Evolutionary conservation across 2,888 invertebrate genomes (phyloP).

Genomic region (Amiota minor): DNA sequence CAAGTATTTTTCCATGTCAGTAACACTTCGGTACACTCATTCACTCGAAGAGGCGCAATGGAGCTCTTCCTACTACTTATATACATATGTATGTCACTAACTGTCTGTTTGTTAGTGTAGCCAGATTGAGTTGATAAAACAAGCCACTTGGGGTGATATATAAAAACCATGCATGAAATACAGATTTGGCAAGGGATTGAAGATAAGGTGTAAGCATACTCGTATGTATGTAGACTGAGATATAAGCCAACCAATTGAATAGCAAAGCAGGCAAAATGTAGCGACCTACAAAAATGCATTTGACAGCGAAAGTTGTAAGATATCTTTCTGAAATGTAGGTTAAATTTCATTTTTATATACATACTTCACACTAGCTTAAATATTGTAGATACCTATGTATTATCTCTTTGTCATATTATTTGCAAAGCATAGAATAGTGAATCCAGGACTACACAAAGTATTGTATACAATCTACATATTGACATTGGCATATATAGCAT

Average conservation of each 20-base stretch:
- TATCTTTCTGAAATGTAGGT: no score
- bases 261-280: conserved; percentile 29
- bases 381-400: no score
- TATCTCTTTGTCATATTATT: no score
- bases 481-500: no score
- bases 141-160: conserved; percentile 55
- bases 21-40: conserved; percentile 7
- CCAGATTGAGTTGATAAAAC: conserved; percentile 47
- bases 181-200: conserved; percentile 25
- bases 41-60: conserved; percentile 26
- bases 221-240: neutral
- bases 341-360: no score
- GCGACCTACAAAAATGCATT: conserved; percentile 47
- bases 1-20: conserved; percentile 38
- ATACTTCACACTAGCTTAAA: no score
- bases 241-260: neutral
- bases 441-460: no score
- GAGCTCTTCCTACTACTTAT: conserved; percentile 3
- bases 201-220: conserved; percentile 26
- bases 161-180: conserved; percentile 36
- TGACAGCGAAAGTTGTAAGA: conserved; percentile 7
- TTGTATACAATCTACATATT: no score
- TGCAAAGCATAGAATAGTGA: no score
- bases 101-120: neutral
- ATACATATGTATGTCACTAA: neutral